phyloP scores from a whole-genome alignment of 2,888 invertebrate genomes.

The Bugulina stolonifera region DNA sequence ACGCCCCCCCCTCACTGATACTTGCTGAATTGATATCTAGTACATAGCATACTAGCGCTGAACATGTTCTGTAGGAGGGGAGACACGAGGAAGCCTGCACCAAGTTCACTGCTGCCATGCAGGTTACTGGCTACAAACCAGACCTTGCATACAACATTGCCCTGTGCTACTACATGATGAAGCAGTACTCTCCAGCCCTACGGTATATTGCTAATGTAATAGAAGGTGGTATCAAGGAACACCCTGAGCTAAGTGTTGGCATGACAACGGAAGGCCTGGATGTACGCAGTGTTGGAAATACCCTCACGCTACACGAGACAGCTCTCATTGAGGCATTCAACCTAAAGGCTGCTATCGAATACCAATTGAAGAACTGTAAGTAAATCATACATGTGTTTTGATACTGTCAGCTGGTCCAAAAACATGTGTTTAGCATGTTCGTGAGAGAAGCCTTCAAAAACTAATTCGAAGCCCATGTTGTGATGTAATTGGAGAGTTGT shows the following conservation, averaged over 20 bases:
- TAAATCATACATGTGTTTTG: no score
- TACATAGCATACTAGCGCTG: no score
- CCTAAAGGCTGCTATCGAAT: conserved; percentile 95
- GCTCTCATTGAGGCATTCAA: conserved; percentile 97
- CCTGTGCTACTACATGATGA: conserved; percentile 84
- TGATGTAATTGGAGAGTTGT: no score
- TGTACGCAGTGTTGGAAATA: conserved; percentile 91
- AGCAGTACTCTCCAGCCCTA: conserved; percentile 83
- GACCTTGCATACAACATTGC: conserved; percentile 91
- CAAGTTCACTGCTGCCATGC: conserved; percentile 79
- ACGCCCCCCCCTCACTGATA: no score
- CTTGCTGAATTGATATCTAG: no score
- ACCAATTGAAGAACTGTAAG: conserved; percentile 76
- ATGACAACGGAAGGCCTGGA: conserved; percentile 79
- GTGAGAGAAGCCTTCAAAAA: no score
- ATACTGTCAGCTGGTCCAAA: no score
- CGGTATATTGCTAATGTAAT: conserved; percentile 93
- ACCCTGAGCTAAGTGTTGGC: conserved; percentile 94
- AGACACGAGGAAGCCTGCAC: conserved; percentile 83
- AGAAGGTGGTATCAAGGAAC: conserved; percentile 88
- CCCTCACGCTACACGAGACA: conserved; percentile 84
- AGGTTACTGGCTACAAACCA: conserved; percentile 56
- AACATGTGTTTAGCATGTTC: no score
- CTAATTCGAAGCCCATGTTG: no score
- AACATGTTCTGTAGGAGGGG: no score